Conservation (phyloP, 2,888 invertebrate genomes). For the Rhagium mordax region DNA sequence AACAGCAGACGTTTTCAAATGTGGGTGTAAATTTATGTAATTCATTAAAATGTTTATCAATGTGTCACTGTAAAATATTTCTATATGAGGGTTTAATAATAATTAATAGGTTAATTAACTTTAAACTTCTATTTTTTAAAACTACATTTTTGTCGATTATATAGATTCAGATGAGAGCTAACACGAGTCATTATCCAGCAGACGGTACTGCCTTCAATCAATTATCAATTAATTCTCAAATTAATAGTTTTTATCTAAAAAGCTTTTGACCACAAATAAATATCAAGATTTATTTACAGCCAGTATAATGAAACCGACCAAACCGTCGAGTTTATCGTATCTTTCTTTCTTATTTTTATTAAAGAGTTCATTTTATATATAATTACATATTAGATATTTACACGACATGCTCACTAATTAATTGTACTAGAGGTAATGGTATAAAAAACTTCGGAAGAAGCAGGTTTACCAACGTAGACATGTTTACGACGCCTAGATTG, state of each 20-base stretch:
- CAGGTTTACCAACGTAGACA: background rate
- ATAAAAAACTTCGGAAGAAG: background rate
- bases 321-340: background rate
- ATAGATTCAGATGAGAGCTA: background rate
- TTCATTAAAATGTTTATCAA: too few species aligned
- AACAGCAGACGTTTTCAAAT: too few species aligned
- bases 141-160: too few species aligned
- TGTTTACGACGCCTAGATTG: background rate
- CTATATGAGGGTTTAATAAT: too few species aligned
- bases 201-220: background rate
- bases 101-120: too few species aligned
- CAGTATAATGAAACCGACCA: background rate
- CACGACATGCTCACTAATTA: background rate
- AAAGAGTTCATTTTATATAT: background rate
- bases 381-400: background rate
- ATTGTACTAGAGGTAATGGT: background rate
- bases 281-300: background rate
- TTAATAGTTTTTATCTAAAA: constrained; percentile 16
- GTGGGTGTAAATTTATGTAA: too few species aligned
- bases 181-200: background rate
- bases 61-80: too few species aligned
- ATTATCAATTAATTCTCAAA: constrained; percentile 1
- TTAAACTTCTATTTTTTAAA: too few species aligned
- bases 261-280: background rate
- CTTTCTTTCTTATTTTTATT: background rate